phyloP scores from a whole-genome alignment of 64 coral and sea anemone species.

The Platygyra sinensis region DNA sequence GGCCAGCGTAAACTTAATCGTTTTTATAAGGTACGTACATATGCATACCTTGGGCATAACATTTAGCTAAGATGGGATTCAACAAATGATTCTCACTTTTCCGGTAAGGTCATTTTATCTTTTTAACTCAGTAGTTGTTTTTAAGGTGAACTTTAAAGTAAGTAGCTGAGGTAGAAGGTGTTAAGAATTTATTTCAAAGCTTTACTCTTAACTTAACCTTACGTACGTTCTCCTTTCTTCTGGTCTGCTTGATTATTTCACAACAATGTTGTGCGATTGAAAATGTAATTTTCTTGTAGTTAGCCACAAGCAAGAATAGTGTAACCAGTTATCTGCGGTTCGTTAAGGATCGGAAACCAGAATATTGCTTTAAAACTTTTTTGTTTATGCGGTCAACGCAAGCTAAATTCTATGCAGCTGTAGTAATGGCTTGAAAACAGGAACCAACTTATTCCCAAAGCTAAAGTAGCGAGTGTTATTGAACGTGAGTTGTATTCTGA shows the following conservation, averaged over 20 bases:
- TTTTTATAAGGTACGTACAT: background rate
- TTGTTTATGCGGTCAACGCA: background rate
- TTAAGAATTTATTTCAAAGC: background rate
- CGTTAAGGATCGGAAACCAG: background rate
- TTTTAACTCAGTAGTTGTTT: background rate
- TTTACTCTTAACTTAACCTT: too few relatives aligned
- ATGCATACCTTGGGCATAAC: background rate
- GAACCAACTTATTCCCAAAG: background rate
- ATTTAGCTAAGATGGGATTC: background rate
- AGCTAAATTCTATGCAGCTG: background rate
- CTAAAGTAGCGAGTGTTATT: too few relatives aligned
- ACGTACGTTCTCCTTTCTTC: background rate
- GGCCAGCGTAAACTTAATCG: background rate
- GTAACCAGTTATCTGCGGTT: constrained; percentile 11
- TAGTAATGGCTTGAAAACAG: background rate
- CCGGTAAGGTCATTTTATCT: background rate
- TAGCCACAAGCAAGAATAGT: background rate
- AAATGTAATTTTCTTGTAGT: background rate
- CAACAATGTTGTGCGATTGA: background rate
- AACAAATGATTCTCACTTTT: background rate
- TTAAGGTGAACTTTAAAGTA: background rate
- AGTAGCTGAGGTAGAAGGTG: background rate
- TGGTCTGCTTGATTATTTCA: background rate
- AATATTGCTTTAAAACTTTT: constrained; percentile 16
- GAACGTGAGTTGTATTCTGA: background rate